phyloP scores from a whole-genome alignment of 2,888 invertebrate genomes.

The Tromatobia lineatoria region DNA sequence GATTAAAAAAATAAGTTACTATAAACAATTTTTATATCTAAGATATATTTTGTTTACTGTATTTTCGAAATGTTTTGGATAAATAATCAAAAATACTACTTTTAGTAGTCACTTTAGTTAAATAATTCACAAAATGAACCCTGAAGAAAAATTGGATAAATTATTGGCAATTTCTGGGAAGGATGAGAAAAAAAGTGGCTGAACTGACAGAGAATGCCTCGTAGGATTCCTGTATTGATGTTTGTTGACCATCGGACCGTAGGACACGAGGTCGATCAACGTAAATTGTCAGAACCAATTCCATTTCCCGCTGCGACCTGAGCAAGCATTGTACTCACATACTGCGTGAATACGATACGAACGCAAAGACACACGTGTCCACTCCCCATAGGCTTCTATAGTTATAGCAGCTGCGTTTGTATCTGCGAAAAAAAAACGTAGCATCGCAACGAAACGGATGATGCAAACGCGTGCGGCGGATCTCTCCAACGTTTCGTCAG shows the following conservation, averaged over 20 bases:
- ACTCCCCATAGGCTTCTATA: slow-evolving; percentile 30
- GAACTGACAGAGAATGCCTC: not conserved
- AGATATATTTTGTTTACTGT: too few relatives aligned
- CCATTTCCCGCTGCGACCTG: slow-evolving; percentile 43
- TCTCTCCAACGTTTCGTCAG: slow-evolving; percentile 52
- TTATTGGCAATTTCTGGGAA: too few relatives aligned
- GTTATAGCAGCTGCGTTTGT: not conserved
- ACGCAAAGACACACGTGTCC: slow-evolving; percentile 39
- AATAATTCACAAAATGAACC: too few relatives aligned
- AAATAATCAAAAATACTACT: too few relatives aligned
- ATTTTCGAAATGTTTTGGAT: too few relatives aligned
- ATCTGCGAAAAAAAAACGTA: slow-evolving; percentile 15
- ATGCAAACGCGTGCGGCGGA: slow-evolving; percentile 51
- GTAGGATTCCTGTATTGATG: too few relatives aligned
- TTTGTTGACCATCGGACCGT: not conserved
- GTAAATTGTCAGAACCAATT: slow-evolving; percentile 57
- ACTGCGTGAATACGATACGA: not conserved
- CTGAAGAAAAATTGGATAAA: too few relatives aligned
- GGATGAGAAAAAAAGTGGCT: too few relatives aligned
- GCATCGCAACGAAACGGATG: slow-evolving; percentile 39
- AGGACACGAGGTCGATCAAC: slow-evolving; percentile 37
- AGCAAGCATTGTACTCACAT: slow-evolving; percentile 27
- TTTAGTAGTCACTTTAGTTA: too few relatives aligned
- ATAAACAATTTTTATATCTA: too few relatives aligned
- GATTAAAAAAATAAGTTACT: too few relatives aligned